Percentiles rank a stretch among this genome's conserved stretches.
Conservation (phyloP, 1,140 invertebrate genomes). For the Goniozus legneri region DNA sequence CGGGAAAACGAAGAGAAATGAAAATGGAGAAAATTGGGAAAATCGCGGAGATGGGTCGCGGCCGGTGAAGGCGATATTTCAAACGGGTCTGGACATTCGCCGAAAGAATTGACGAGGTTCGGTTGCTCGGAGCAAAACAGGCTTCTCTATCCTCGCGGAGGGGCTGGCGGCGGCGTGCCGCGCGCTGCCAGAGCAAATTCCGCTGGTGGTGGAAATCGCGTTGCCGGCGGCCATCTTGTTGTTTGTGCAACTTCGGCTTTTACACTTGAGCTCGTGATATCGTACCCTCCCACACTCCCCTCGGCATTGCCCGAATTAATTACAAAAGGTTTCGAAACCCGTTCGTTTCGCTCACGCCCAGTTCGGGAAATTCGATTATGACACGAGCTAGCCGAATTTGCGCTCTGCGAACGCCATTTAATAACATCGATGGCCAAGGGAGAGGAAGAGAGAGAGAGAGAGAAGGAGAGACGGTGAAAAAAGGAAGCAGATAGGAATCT, state of each 20-base stretch:
- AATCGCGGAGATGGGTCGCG: too few relatives aligned
- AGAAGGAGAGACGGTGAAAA: too few relatives aligned
- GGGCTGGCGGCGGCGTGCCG: slow-evolving; percentile 21
- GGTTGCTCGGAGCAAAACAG: slow-evolving; percentile 42
- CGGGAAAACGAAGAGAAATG: too few relatives aligned
- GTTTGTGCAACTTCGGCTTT: slow-evolving; percentile 48
- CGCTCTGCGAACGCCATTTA: too few relatives aligned
- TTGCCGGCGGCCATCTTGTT: slow-evolving; percentile 47
- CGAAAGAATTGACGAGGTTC: slow-evolving; percentile 40
- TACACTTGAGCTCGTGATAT: slow-evolving; percentile 30
- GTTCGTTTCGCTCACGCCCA: too few relatives aligned
- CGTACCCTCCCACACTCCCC: slow-evolving; percentile 9
- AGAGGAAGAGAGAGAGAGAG: too few relatives aligned
- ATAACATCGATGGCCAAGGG: too few relatives aligned
- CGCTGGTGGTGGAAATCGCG: slow-evolving; percentile 7
- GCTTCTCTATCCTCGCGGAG: slow-evolving; percentile 33
- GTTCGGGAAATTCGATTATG: too few relatives aligned
- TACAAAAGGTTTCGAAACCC: too few relatives aligned
- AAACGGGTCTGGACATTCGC: slow-evolving; percentile 34
- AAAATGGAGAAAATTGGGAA: too few relatives aligned
- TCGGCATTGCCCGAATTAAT: background rate
- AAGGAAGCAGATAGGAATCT: too few relatives aligned
- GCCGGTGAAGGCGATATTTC: slow-evolving; percentile 37
- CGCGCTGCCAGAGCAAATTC: background rate
- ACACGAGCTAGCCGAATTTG: too few relatives aligned